These are phyloP conservation scores for Bambusicola thoracicus DNA, from an alignment of 2,113 vertebrate genomes.

Conservation along the genomic window DNA sequence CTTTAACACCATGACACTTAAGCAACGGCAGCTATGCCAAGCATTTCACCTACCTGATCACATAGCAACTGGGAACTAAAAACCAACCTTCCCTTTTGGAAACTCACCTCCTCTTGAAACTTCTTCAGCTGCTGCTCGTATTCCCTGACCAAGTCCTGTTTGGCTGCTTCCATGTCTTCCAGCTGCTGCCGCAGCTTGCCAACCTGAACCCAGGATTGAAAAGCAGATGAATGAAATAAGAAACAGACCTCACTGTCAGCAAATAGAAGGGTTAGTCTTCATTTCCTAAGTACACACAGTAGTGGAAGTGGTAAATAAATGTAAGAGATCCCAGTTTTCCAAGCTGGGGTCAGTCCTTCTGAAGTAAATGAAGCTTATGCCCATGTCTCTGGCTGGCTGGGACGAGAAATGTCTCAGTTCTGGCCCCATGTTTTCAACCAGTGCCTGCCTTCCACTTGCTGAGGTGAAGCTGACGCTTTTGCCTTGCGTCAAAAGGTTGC, in stretches of 20 bases:
- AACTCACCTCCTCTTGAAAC: constrained; percentile 87
- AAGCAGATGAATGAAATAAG: background rate
- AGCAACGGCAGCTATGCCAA: background rate
- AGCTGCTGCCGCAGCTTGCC: constrained; percentile 80
- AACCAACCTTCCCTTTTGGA: background rate
- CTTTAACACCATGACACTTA: background rate
- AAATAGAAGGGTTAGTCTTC: background rate
- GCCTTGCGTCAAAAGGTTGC: background rate
- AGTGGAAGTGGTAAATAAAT: background rate
- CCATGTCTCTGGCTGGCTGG: background rate
- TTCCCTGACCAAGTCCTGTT: constrained; percentile 81
- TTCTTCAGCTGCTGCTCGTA: constrained; percentile 90
- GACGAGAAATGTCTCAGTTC: background rate
- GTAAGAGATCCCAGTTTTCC: background rate
- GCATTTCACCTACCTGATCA: background rate
- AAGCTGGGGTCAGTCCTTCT: background rate
- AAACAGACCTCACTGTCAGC: background rate
- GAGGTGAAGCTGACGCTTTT: background rate
- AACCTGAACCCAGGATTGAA: constrained; percentile 75
- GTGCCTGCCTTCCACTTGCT: background rate
- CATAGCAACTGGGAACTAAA: background rate
- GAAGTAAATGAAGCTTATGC: background rate
- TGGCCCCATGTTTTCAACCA: background rate
- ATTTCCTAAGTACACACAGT: background rate
- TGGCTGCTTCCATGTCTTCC: constrained; percentile 78